A percentile compares a stretch with the other conserved stretches of the same genome.
phyloP scores from a whole-genome alignment of 1,140 invertebrate genomes.

The Galendromus occidentalis region DNA sequence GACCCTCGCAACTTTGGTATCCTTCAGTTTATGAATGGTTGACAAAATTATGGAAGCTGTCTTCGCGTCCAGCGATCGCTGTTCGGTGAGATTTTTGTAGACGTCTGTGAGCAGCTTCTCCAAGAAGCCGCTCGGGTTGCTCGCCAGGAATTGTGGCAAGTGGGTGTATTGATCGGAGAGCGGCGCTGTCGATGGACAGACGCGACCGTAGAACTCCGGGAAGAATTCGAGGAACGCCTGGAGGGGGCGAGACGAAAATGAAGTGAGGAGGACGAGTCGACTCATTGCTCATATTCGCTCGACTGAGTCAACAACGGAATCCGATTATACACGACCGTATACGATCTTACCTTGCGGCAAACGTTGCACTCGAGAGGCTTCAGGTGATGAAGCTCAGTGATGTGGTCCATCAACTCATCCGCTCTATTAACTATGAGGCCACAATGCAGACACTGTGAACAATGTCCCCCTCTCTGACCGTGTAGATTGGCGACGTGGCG shows the following conservation, averaged over 20 bases:
- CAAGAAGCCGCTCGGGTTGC: neutral
- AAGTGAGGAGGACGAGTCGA: no score
- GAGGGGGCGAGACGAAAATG: no score
- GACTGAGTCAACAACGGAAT: no score
- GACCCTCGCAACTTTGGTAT: neutral
- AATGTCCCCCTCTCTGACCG: neutral
- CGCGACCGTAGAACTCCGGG: conserved; percentile 7
- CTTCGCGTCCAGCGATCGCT: neutral
- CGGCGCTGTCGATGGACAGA: neutral
- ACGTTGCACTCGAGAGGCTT: neutral
- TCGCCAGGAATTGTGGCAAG: neutral
- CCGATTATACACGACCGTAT: no score
- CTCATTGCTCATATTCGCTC: no score
- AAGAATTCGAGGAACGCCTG: neutral
- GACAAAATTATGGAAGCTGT: neutral
- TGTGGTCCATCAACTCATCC: neutral
- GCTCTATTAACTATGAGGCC: neutral
- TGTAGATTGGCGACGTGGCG: neutral
- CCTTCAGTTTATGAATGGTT: conserved; percentile 6
- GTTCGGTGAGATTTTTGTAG: neutral
- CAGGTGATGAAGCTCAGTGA: neutral
- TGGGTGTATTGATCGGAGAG: neutral
- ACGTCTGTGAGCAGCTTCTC: neutral
- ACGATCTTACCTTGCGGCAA: neutral
- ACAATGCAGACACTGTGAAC: neutral